Evolutionary conservation across 2,113 vertebrate species (phyloP), one percentile per base, ranked within the genome.

Genomic region (Scomber scombrus): DNA sequence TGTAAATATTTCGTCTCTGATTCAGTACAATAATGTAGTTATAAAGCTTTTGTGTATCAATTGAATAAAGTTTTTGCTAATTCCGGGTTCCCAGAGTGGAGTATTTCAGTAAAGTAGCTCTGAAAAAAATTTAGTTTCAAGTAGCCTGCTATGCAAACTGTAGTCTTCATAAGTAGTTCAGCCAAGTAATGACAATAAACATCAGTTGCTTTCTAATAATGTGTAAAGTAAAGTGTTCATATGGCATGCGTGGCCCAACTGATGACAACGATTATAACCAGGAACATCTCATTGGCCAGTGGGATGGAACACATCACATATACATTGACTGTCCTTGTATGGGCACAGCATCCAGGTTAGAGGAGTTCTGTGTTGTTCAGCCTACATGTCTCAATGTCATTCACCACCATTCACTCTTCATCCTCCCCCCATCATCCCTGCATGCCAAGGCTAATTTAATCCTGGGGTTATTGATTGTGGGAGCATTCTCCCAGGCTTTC

Each of bases 401-500:
- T 94, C 88, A 88, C 85, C 80, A 67, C 91, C 86, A 93, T 92
- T 93, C 93, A 92, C 89, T 93, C 91, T 88, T 92, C 87, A 93
- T 83, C 82, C 88, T 85, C 84, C 88, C 73, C 80, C 86, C 89
- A 91, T 93, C 90, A 92, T 93, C 88, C 87, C 89, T 87, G 89
- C 89, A 91, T 92, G 90, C 92, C 90, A 92, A 88, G 90, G 88
- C 92, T 92, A 93, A 93, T 94, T 93, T 94, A 91, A 93, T 94
- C 90, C 91, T 92, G 83, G 85, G 88, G 86, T 93, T 92, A 93
- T 94, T 94, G 92, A 91, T 93, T 93, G 88, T 89, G 92, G 91
- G 90, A 93, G 92, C 93, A 91, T 93, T 92, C 89, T 91, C 86
- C 84, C 84, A 92, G 92, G 92, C 93, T 91, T 94, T 93, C 93